phyloP scores from a whole-genome alignment of 2,797 vertebrate species.

The Margarornis squamiger region DNA sequence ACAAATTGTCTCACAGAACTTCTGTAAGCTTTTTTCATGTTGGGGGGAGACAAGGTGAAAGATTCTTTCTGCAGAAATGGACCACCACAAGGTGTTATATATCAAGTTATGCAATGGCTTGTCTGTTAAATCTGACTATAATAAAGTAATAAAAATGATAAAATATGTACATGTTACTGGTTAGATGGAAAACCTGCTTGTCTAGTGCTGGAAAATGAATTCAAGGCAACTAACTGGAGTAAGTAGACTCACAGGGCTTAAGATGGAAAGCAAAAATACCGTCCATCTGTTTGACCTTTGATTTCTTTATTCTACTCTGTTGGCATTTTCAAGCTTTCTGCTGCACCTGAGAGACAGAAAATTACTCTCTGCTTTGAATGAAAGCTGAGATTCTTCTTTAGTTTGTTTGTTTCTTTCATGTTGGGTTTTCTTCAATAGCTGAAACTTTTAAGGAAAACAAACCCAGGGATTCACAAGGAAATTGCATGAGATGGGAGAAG shows the following conservation, averaged over 20 bases:
- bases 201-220: not conserved
- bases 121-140: not conserved
- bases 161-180: not conserved
- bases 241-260: not conserved
- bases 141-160: not conserved
- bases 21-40: not conserved
- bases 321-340: not conserved
- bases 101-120: not conserved
- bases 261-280: not conserved
- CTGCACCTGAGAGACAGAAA: not conserved
- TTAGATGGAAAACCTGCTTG: not conserved
- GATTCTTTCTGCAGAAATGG: not conserved
- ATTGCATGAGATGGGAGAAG: not conserved
- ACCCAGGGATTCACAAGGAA: not conserved
- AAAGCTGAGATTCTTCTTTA: not conserved
- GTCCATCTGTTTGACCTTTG: not conserved
- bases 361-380: not conserved
- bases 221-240: not conserved
- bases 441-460: not conserved
- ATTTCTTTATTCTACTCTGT: not conserved
- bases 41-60: not conserved
- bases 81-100: rapidly evolving
- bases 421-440: not conserved
- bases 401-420: rapidly evolving
- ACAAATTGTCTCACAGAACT: not conserved